phyloP scores from a whole-genome alignment of 2,797 vertebrate genomes.

The Perodicticus potto region DNA sequence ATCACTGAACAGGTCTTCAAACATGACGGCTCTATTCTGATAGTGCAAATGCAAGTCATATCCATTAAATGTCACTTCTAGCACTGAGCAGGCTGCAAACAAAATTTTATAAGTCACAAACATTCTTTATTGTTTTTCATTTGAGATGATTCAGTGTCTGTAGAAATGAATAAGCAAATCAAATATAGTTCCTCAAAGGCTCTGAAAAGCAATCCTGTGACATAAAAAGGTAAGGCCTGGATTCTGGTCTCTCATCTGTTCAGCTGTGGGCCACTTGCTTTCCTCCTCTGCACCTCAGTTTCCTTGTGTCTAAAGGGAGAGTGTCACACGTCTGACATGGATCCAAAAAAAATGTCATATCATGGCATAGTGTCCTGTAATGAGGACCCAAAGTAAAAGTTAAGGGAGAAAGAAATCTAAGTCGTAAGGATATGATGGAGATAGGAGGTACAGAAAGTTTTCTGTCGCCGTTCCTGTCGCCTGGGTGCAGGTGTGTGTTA shows the following conservation, averaged over 20 bases:
- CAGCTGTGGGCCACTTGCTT: background rate
- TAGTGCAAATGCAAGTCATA: background rate
- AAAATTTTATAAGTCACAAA: background rate
- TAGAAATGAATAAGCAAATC: slow-evolving; percentile 23
- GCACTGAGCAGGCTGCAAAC: background rate
- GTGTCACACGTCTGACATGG: background rate
- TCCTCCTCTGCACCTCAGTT: background rate
- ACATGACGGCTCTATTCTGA: background rate
- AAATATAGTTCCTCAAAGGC: background rate
- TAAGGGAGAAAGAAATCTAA: background rate
- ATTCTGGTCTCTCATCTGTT: background rate
- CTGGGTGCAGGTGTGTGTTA: fast-evolving
- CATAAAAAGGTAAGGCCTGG: background rate
- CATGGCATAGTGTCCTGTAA: no score
- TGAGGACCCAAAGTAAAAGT: background rate
- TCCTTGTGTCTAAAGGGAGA: background rate
- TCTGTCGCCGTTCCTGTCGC: fast-evolving
- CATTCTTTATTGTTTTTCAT: slow-evolving; percentile 26
- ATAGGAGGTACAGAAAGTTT: background rate
- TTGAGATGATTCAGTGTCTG: slow-evolving; percentile 46
- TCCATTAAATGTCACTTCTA: slow-evolving; percentile 1
- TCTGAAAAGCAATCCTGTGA: background rate
- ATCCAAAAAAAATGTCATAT: background rate
- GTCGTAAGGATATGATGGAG: background rate
- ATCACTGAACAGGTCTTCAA: background rate